A percentile compares a stretch with the other conserved stretches of the same genome.
Conservation (phyloP, 2,888 invertebrate species). For the Marronus borbonicus region DNA sequence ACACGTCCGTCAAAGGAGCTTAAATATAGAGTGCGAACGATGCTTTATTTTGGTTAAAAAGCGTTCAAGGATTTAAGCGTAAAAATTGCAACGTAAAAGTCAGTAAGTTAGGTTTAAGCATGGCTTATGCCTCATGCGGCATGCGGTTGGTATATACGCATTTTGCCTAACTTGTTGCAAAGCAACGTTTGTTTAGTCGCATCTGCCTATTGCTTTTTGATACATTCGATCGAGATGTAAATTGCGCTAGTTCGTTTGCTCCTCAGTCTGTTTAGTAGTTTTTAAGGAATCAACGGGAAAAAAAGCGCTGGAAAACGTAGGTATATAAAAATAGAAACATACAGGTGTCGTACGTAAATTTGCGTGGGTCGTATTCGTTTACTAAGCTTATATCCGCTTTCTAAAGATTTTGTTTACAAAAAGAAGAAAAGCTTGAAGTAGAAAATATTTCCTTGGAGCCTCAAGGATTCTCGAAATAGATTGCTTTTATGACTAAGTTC, state of each 20-base stretch:
- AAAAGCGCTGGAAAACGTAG: neutral
- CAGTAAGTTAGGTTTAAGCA: neutral
- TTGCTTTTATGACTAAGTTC: too few species aligned
- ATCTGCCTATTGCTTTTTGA: conserved; percentile 8
- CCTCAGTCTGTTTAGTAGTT: neutral
- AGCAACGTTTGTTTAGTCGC: conserved; percentile 7
- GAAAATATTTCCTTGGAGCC: too few species aligned
- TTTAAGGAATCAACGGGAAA: neutral
- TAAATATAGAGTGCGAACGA: conserved; percentile 55
- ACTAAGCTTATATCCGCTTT: neutral
- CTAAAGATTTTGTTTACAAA: neutral
- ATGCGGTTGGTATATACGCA: neutral
- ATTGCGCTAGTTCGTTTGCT: neutral
- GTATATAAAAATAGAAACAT: neutral
- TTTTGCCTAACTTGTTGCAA: neutral
- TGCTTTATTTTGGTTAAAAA: conserved; percentile 53
- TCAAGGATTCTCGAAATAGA: too few species aligned
- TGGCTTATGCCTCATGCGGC: neutral
- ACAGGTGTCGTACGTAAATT: neutral
- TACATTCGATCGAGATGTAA: conserved; percentile 3
- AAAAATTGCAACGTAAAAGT: conserved; percentile 28
- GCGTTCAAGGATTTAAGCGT: conserved; percentile 21
- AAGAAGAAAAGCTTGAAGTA: neutral
- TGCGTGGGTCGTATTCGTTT: neutral
- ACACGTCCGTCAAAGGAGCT: conserved; percentile 54